phyloP scores from a whole-genome alignment of 2,888 invertebrate genomes.

The Diaprepes abbreviatus region DNA sequence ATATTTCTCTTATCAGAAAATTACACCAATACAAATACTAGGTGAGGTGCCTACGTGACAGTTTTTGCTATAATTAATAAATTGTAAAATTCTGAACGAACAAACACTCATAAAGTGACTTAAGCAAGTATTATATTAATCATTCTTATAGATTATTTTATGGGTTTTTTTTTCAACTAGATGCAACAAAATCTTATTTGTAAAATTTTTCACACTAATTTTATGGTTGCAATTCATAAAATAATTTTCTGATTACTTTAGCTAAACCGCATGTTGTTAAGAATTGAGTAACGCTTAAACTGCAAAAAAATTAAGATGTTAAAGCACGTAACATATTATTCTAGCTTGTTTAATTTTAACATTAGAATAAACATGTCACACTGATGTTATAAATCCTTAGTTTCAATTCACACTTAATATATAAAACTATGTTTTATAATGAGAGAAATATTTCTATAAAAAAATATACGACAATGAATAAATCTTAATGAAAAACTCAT shows the following conservation, averaged over 20 bases:
- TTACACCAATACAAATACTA: constrained; percentile 9
- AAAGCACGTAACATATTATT: neutral
- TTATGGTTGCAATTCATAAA: neutral
- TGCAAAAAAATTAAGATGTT: neutral
- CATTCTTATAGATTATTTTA: constrained; percentile 9
- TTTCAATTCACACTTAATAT: neutral
- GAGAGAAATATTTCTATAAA: too few species aligned
- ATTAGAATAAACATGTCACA: neutral
- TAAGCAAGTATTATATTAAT: constrained; percentile 1
- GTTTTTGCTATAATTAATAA: neutral
- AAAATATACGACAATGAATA: too few species aligned
- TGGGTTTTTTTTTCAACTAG: constrained; percentile 6
- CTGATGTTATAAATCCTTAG: neutral
- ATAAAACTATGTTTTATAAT: too few species aligned
- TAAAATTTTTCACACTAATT: neutral
- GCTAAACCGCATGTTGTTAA: neutral
- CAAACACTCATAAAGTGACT: constrained; percentile 16
- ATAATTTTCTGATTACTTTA: too few species aligned
- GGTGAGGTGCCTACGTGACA: constrained; percentile 35
- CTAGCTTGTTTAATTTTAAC: neutral
- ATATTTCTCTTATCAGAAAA: constrained; percentile 23
- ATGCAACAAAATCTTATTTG: too few species aligned
- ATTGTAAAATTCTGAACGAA: constrained; percentile 3
- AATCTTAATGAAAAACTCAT: too few species aligned
- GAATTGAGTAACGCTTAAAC: neutral